Conservation (phyloP, 2,113 vertebrate species). For the Ariopsis seemanni region DNA sequence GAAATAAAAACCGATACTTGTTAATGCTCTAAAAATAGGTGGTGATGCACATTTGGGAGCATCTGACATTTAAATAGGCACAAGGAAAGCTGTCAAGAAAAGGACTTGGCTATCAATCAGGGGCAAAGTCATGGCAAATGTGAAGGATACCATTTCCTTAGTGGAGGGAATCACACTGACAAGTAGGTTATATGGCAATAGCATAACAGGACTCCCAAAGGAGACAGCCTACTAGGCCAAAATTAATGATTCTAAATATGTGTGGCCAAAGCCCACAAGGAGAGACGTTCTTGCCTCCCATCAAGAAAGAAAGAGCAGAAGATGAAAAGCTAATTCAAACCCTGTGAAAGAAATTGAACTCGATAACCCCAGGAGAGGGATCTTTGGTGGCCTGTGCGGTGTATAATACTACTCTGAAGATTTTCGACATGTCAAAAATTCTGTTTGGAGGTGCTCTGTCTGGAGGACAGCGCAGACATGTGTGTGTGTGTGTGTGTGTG, state of each 20-base stretch:
- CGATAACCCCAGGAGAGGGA: background rate
- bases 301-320: slow-evolving; percentile 22
- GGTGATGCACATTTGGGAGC: background rate
- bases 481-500: slow-evolving; percentile 30
- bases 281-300: slow-evolving; percentile 51
- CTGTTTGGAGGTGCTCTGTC: slow-evolving; percentile 36
- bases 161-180: slow-evolving; percentile 52
- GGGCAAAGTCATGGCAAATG: slow-evolving; percentile 65
- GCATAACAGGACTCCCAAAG: slow-evolving; percentile 44
- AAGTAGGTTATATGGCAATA: slow-evolving; percentile 52
- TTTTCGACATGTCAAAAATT: slow-evolving; percentile 36
- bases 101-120: slow-evolving; percentile 68
- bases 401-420: slow-evolving; percentile 25
- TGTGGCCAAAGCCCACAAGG: slow-evolving; percentile 55
- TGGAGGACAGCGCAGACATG: background rate
- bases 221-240: slow-evolving; percentile 47
- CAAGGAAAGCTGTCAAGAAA: slow-evolving; percentile 65
- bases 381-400: slow-evolving; percentile 6
- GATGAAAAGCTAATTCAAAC: slow-evolving; percentile 34
- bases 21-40: slow-evolving; percentile 17
- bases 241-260: slow-evolving; percentile 65
- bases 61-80: slow-evolving; percentile 45
- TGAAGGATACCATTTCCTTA: slow-evolving; percentile 63
- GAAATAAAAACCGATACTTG: background rate
- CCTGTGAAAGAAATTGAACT: slow-evolving; percentile 4